A percentile compares a stretch with the other conserved stretches of the same genome.
Conservation (phyloP, 2,888 invertebrate genomes). For the Lamproptera curius region DNA sequence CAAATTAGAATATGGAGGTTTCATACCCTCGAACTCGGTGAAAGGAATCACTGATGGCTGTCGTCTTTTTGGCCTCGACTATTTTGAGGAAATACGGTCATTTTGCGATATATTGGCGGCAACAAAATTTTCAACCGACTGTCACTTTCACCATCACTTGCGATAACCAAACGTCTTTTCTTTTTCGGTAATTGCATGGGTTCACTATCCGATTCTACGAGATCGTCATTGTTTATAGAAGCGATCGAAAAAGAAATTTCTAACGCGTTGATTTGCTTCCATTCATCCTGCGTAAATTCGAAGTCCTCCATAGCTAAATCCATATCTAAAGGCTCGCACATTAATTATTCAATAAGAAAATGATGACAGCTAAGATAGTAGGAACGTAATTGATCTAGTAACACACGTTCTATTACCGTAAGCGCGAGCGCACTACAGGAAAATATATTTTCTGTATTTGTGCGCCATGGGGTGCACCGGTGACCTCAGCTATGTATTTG, state of each 20-base stretch:
- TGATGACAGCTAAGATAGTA: conserved; percentile 31
- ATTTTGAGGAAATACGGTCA: conserved; percentile 31
- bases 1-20: conserved; percentile 29
- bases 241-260: conserved; percentile 30
- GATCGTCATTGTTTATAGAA: conserved; percentile 31
- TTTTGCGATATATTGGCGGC: conserved; percentile 32
- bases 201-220: conserved; percentile 30
- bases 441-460: conserved; percentile 34
- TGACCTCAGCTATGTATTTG: conserved; percentile 34
- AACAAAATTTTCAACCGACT: conserved; percentile 33
- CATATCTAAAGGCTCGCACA: conserved; percentile 24
- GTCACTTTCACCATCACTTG: conserved; percentile 28
- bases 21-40: conserved; percentile 28
- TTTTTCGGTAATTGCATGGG: conserved; percentile 32
- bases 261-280: conserved; percentile 30
- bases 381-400: conserved; percentile 31
- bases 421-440: conserved; percentile 26
- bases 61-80: conserved; percentile 33
- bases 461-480: conserved; percentile 35
- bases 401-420: conserved; percentile 30
- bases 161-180: conserved; percentile 33
- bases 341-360: conserved; percentile 31
- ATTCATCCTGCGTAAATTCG: conserved; percentile 33
- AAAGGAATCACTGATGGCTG: conserved; percentile 33
- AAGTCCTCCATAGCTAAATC: conserved; percentile 32